Evolutionary conservation across 2,888 invertebrate genomes (phyloP), one percentile per base, ranked within the genome.

Genomic region (Troilus luridus): DNA sequence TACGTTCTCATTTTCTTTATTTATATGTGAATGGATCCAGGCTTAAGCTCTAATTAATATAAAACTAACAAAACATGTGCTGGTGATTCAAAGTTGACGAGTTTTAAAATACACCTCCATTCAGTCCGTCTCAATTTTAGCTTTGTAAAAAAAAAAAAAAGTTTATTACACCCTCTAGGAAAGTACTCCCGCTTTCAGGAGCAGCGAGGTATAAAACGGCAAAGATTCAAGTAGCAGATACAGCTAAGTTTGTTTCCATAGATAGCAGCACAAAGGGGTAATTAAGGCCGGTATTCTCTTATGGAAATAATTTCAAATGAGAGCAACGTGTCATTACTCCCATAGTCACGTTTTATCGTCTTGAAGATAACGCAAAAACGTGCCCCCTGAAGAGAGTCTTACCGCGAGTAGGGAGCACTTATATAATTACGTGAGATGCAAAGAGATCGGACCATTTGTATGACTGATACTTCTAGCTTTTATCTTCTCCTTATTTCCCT

Each of bases 271-370:
- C 72, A 56, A 58, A n/a, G 6, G 21, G 21, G 85, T 9, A 56
- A 85, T 85, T 85, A 85, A 54, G 85, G 21, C 56, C 56, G 24
- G n/a, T n/a, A 12, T 58, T 58, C 85, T 58, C 85, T 58, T 85
- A 54, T 58, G 54, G 85, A 85, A 58, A 85, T 85, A 85, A 85
- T 85, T 72, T 90, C 72, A 67, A 58, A 67, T 77, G 27, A 62
- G 72, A 59, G 56, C 72, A 77, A 67, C 90, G 90, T 90, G 90
- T 90, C 90, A 19, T 90, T 77, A 77, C 58, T 72, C 90, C 24
- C n/a, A 90, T 90, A 88, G 90, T 85, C 85, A 81, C 90, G 88
- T 90, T 90, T 90, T 88, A 90, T 85, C 59, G 88, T n/a, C 14
- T 3, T 0, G 54, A 90, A 60, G 90, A 90, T 90, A 90, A 90